Evolutionary conservation across 2,113 vertebrate species (phyloP).

Genomic region (Dendrocopos noguchii): DNA sequence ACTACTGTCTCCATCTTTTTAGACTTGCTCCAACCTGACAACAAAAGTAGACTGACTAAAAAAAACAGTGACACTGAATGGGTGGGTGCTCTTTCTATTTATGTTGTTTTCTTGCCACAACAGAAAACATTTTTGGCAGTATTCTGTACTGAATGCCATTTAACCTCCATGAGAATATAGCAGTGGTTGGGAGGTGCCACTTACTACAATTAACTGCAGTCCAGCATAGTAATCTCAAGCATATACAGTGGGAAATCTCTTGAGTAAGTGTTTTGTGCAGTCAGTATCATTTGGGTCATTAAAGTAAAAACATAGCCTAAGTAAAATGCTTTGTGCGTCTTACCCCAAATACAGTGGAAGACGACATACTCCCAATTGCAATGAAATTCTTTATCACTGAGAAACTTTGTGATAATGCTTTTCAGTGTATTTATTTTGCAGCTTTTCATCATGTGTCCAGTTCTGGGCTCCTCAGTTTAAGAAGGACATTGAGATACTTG

Average conservation of each 20-base stretch:
- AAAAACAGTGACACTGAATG: background rate
- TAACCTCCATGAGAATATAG: slow-evolving; percentile 76
- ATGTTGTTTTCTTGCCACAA: background rate
- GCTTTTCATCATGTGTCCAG: background rate
- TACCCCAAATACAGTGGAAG: background rate
- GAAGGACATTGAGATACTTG: too few relatives aligned
- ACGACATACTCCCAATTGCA: background rate
- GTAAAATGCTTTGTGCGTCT: background rate
- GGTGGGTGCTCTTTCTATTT: slow-evolving; percentile 42
- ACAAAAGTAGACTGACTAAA: too few relatives aligned
- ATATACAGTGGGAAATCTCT: background rate
- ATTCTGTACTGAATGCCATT: slow-evolving; percentile 74
- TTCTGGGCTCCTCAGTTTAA: too few relatives aligned
- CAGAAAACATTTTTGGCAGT: slow-evolving; percentile 72
- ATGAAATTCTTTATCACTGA: background rate
- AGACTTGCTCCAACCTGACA: too few relatives aligned
- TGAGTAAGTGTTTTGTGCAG: background rate
- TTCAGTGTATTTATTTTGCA: background rate
- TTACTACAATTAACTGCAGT: slow-evolving; percentile 72
- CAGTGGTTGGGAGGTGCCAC: slow-evolving; percentile 54
- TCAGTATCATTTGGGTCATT: too few relatives aligned
- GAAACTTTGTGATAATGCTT: background rate
- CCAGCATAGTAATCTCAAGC: slow-evolving; percentile 74
- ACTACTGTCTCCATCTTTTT: too few relatives aligned
- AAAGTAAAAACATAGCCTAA: background rate